Percentiles rank a stretch among this genome's conserved stretches.
phyloP scores from a whole-genome alignment of 2,888 invertebrate genomes.

The Minunthozetes semirufus region DNA sequence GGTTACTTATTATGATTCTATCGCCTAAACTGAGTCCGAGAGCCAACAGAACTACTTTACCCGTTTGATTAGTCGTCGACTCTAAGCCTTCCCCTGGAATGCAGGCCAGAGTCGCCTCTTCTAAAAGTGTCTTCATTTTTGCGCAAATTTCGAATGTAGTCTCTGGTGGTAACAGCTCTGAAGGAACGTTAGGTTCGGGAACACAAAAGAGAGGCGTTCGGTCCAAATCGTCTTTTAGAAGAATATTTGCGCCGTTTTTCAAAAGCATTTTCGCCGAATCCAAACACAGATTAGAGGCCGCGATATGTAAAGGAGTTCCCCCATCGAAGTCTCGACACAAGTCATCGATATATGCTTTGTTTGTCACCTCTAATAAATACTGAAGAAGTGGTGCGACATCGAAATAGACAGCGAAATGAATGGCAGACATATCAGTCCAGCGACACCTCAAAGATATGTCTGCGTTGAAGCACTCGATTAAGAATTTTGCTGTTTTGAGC shows the following conservation, averaged over 20 bases:
- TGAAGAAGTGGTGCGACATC: slow-evolving; percentile 48
- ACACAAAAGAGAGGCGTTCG: slow-evolving; percentile 44
- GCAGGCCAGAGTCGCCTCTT: slow-evolving; percentile 39
- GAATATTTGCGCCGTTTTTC: slow-evolving; percentile 49
- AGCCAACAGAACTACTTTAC: slow-evolving; percentile 48
- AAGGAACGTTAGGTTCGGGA: slow-evolving; percentile 27
- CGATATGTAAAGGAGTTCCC: slow-evolving; percentile 52
- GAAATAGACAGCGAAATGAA: slow-evolving; percentile 54
- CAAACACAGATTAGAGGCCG: slow-evolving; percentile 51
- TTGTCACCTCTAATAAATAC: slow-evolving; percentile 39
- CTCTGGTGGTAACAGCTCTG: neutral
- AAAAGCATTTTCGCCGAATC: slow-evolving; percentile 50
- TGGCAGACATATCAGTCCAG: slow-evolving; percentile 54
- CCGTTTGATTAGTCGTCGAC: slow-evolving; percentile 45
- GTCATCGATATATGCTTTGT: slow-evolving; percentile 46
- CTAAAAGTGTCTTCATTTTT: slow-evolving; percentile 47
- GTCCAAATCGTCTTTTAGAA: slow-evolving; percentile 43
- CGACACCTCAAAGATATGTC: slow-evolving; percentile 51
- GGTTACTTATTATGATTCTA: slow-evolving; percentile 45
- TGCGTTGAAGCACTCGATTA: slow-evolving; percentile 47
- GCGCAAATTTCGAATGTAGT: slow-evolving; percentile 7
- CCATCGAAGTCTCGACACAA: slow-evolving; percentile 52
- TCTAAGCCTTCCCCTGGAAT: slow-evolving; percentile 43
- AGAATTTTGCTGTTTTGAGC: slow-evolving; percentile 44
- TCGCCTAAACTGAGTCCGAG: slow-evolving; percentile 51